Base-by-base conservation (phyloP, 1,140 invertebrate genomes). In the Asbolus verrucosus region DNA sequence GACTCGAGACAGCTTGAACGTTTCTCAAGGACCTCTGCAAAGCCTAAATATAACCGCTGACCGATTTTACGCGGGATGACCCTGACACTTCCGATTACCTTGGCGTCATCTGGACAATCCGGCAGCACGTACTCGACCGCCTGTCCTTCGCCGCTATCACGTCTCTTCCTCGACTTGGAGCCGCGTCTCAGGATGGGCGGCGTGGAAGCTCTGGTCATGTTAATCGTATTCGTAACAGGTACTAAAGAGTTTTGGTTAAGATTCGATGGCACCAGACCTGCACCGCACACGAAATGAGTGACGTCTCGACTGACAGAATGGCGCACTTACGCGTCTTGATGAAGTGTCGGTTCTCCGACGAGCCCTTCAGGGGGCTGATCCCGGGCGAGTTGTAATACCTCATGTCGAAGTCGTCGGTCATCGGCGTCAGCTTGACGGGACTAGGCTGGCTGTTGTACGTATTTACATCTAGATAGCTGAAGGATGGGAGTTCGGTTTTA, bases 161-260 rank as follows among this genome's bases (percentile, higher is more conserved):
- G 62, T 72, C 77, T 77, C 76, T 73, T 81, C 68, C 76, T 65
- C 11, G 39, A 73, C 38, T 80, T 76, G 3, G 80, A 24, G 16
- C 77, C 83, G 15, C 86, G 72, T 33, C 87, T 77, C 30, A 90
- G 76, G 71, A 90, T 90, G 0, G 87, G 86, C 0, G 88, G 87
- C 1, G 87, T 87, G 9, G 83, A 81, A 18, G 73, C 80, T 81
- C 76, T 61, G 2, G 41, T 27, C 21, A 73, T 46, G 19, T 31
- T 70, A 14, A 73, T 43, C 38, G 67, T 39, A 67, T 46, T 73
- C n/a, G 65, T 60, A 31, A 71, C 77, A 77, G 77, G 76, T 76
- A 77, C 75, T 65, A 72, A 24, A 59, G 73, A 69, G 67, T 66
- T 74, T 76, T 74, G 71, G 21, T 68, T 62, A 39, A 73, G 75